Percentiles rank a stretch among this genome's conserved stretches.
Conservation (phyloP, 2,797 vertebrate species). For the Anolis apletophallus region DNA sequence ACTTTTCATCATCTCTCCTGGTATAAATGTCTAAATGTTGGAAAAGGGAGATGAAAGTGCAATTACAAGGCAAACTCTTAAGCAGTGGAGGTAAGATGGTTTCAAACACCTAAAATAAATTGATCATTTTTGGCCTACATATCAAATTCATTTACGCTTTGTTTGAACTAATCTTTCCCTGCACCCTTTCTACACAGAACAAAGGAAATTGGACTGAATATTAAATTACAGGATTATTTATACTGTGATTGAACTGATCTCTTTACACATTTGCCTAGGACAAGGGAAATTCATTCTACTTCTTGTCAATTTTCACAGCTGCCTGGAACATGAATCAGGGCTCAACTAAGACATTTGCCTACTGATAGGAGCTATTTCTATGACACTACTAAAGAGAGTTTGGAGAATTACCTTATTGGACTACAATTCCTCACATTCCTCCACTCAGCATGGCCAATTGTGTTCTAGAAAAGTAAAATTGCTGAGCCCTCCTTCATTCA, state of each 20-base stretch:
- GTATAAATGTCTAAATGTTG: neutral
- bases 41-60: neutral
- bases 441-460: too few relatives aligned
- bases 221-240: neutral
- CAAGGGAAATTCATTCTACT: neutral
- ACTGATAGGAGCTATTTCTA: neutral
- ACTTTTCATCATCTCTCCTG: conserved; percentile 15
- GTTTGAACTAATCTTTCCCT: neutral
- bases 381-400: too few relatives aligned
- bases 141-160: neutral
- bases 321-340: neutral
- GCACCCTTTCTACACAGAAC: neutral
- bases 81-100: neutral
- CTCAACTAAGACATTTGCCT: neutral
- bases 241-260: conserved; percentile 5
- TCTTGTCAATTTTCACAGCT: conserved; percentile 12
- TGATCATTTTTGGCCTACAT: neutral
- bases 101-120: conserved; percentile 31
- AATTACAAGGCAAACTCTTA: neutral
- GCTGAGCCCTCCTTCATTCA: too few relatives aligned
- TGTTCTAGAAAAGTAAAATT: too few relatives aligned
- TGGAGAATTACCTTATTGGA: too few relatives aligned
- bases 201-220: conserved; percentile 1
- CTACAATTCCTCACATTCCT: too few relatives aligned
- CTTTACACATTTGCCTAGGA: neutral